Base-by-base conservation (phyloP, 2,113 vertebrate genomes). In the Periophthalmodon schlosseri region DNA sequence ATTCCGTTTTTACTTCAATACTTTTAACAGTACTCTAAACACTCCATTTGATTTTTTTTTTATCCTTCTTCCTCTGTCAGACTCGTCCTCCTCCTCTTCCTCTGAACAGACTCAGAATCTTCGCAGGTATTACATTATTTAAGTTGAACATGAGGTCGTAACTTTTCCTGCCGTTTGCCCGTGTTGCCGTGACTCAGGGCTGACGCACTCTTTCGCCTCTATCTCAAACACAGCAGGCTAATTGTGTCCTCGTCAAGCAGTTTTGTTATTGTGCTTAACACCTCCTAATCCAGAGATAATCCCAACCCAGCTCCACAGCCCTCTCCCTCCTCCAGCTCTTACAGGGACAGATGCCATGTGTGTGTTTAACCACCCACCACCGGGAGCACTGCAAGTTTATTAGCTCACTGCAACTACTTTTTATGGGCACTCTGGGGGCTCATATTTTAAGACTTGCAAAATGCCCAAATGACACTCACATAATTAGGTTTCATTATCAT, bases 271-370 rank as follows among this genome's bases (percentile, higher is more conserved):
- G 78, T 87, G 82, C 61, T 91, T 91, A 28, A 91, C 82, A 80
- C 72, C 70, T 77, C 74, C 82, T 89, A 94, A 93, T 93, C 92
- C 91, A n/a, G 61, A 72, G 78, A 83, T 93, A 93, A 93, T 93
- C 91, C 90, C 81, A 87, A 69, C 64, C 89, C 82, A 87, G 73
- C 77, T 72, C 73, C 68, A 68, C 83, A 73, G 83, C 84, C 68
- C 77, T 63, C 79, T 56, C 80, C 74, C 70, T 49, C 46, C 39
- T 69, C 67, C 64, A 84, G 81, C 77, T 78, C 87, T 88, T 74
- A 44, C 39, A 84, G 74, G 75, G 72, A 80, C 84, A 88, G 81
- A 86, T 85, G 78, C 82, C 85, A 82, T 84, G 69, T 78, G 69
- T 78, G 49, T 61, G 76, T 84, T 82, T 74, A 66, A 78, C 82